phyloP scores from a whole-genome alignment of 2,888 invertebrate genomes.

The Coleophora deauratella region DNA sequence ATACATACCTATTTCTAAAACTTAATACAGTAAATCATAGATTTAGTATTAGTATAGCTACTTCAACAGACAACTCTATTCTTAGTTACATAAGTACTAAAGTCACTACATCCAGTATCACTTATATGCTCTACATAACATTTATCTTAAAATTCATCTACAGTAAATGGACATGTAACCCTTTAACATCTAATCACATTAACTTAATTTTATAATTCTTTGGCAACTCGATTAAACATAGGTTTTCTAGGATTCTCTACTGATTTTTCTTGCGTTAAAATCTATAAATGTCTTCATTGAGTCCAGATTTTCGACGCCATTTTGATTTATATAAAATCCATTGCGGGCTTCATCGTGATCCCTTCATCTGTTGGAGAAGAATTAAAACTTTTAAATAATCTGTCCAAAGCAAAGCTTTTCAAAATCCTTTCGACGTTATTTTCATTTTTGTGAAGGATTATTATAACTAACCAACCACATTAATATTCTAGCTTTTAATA shows the following conservation, averaged over 20 bases:
- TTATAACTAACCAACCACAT: too few relatives aligned
- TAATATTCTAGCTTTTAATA: too few relatives aligned
- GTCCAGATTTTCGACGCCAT: constrained; percentile 18
- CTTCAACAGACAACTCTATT: constrained; percentile 30
- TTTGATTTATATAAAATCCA: constrained; percentile 29
- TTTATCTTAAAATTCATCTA: constrained; percentile 42
- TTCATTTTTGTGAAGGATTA: too few relatives aligned
- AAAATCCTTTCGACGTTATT: too few relatives aligned
- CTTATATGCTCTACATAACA: constrained; percentile 25
- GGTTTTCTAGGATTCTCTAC: not conserved
- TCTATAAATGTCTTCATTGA: not conserved
- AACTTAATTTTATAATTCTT: constrained; percentile 35
- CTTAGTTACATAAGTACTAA: constrained; percentile 26
- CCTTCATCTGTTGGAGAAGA: constrained; percentile 51
- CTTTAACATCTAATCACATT: constrained; percentile 45
- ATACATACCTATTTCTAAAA: too few relatives aligned
- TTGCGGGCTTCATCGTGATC: constrained; percentile 28
- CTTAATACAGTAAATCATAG: too few relatives aligned
- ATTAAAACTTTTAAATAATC: constrained; percentile 1
- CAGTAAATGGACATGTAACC: constrained; percentile 71
- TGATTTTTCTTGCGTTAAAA: too few relatives aligned
- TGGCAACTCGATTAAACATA: constrained; percentile 57
- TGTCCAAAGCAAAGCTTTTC: not conserved
- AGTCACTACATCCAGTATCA: constrained; percentile 21
- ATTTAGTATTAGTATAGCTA: constrained; percentile 15